phyloP scores from a whole-genome alignment of 2,888 invertebrate genomes.

The Ophion slaviceki region DNA sequence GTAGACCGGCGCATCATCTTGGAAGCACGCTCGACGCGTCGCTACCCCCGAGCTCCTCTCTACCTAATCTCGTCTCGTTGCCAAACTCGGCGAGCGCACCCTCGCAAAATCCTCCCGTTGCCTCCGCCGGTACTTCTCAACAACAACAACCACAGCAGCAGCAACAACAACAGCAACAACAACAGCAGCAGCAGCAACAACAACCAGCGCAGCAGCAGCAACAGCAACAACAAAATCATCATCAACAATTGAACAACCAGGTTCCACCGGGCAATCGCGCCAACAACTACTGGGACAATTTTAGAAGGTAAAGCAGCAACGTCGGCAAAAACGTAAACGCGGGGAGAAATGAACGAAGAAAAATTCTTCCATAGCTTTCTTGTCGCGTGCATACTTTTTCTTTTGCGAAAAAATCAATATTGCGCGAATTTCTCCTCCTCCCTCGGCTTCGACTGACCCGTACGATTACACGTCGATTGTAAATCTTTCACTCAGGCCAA shows the following conservation, averaged over 20 bases:
- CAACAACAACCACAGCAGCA: conserved; percentile 76
- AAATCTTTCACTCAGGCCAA: conserved; percentile 70
- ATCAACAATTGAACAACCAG: conserved; percentile 90
- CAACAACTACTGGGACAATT: conserved; percentile 97
- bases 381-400: not conserved
- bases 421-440: conserved; percentile 32
- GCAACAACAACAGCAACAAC: conserved; percentile 74
- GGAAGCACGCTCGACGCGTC: conserved; percentile 72
- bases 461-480: conserved; percentile 68
- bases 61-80: conserved; percentile 80
- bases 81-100: conserved; percentile 78
- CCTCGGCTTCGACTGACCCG: conserved; percentile 30
- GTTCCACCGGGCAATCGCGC: conserved; percentile 95
- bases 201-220: conserved; percentile 76
- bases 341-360: not conserved
- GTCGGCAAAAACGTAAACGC: not conserved
- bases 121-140: conserved; percentile 76
- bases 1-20: conserved; percentile 73
- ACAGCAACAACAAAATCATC: conserved; percentile 79
- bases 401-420: conserved; percentile 3
- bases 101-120: conserved; percentile 78
- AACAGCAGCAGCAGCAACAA: conserved; percentile 77
- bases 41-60: conserved; percentile 80
- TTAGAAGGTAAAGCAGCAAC: conserved; percentile 89
- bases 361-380: not conserved